Conservation (phyloP, 64 coral and sea anemone genomes). For the Exaiptasia diaphana region DNA sequence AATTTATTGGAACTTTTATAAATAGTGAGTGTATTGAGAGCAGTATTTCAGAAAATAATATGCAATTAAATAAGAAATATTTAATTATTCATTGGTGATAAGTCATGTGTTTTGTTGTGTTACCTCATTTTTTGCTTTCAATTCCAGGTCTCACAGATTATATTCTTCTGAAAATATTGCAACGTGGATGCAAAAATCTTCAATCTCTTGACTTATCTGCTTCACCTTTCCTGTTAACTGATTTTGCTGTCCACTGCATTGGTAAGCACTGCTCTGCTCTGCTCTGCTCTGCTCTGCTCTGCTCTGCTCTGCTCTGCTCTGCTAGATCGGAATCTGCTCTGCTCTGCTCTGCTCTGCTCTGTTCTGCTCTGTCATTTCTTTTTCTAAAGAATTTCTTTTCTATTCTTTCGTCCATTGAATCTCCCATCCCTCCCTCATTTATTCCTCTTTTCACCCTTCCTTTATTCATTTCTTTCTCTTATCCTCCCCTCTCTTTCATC, state of each 20-base stretch:
- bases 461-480: too few species aligned
- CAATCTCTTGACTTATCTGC: conserved; percentile 82
- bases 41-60: not conserved
- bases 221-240: conserved; percentile 72
- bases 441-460: too few species aligned
- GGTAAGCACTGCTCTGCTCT: too few species aligned
- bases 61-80: not conserved
- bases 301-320: too few species aligned
- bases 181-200: conserved; percentile 57
- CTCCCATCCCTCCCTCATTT: too few species aligned
- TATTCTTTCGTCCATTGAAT: too few species aligned
- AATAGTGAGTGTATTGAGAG: not conserved
- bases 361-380: too few species aligned
- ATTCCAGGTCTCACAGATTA: conserved; percentile 84
- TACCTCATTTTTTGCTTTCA: not conserved
- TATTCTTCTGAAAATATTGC: conserved; percentile 77
- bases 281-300: too few species aligned
- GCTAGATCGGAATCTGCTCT: too few species aligned
- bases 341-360: too few species aligned
- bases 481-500: not conserved
- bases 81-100: not conserved
- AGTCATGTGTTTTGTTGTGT: not conserved
- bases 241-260: conserved; percentile 81
- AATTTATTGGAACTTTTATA: not conserved
- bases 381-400: too few species aligned